These are phyloP conservation scores for Cabera pusaria DNA, from an alignment of 2,888 invertebrate species.

Conservation along the genomic window DNA sequence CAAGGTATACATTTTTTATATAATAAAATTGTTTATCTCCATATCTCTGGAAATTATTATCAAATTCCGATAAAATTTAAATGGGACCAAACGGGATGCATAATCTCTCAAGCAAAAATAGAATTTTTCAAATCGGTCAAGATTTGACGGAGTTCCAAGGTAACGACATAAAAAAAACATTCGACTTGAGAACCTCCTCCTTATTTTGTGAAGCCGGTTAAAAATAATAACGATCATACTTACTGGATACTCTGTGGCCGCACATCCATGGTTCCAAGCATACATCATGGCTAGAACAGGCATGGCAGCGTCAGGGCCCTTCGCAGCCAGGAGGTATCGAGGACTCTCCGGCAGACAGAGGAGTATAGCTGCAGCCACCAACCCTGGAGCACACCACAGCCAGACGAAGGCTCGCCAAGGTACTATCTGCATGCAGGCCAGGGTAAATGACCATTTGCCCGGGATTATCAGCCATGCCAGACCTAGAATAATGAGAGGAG, in stretches of 20 bases:
- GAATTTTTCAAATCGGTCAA: too few relatives aligned
- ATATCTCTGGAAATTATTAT: too few relatives aligned
- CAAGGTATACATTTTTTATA: too few relatives aligned
- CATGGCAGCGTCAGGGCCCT: constrained; percentile 84
- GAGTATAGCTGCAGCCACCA: constrained; percentile 83
- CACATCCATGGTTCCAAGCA: constrained; percentile 57
- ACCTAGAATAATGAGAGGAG: constrained; percentile 62
- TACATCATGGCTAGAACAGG: constrained; percentile 85
- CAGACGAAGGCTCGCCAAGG: constrained; percentile 90
- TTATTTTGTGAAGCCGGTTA: too few relatives aligned
- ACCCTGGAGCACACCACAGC: constrained; percentile 85
- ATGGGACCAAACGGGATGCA: too few relatives aligned
- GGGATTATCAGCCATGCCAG: constrained; percentile 88
- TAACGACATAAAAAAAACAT: too few relatives aligned
- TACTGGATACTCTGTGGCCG: constrained; percentile 68
- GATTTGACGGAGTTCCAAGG: too few relatives aligned
- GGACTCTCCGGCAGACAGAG: constrained; percentile 89
- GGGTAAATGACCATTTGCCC: constrained; percentile 65
- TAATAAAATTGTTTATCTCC: too few relatives aligned
- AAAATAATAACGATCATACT: too few relatives aligned
- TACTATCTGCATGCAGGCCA: constrained; percentile 76
- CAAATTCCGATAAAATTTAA: too few relatives aligned
- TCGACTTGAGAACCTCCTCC: too few relatives aligned
- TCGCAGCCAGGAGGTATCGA: constrained; percentile 86
- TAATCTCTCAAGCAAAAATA: too few relatives aligned